These are phyloP conservation scores for Drosophila yooni DNA, from an alignment of 2,888 invertebrate species.

Conservation along the genomic window DNA sequence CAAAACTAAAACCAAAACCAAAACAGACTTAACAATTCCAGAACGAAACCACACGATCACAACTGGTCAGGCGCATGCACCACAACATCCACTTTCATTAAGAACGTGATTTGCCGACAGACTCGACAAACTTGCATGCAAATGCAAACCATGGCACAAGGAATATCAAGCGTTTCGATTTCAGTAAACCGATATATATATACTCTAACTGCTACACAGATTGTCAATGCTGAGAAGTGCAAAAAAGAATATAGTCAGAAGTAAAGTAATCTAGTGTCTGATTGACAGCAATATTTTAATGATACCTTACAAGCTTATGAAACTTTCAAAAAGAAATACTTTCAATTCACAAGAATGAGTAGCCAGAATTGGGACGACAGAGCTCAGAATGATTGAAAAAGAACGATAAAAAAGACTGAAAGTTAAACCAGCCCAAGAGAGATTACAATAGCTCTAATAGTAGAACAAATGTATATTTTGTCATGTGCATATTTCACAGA, in stretches of 20 bases:
- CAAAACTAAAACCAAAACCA: constrained; percentile 12
- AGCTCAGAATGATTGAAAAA: not conserved
- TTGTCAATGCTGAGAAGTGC: not conserved
- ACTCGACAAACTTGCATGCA: constrained; percentile 66
- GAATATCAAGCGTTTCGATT: constrained; percentile 2
- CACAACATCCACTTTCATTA: constrained; percentile 77
- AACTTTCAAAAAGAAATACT: not conserved
- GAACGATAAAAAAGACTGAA: not conserved
- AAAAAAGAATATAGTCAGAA: not conserved
- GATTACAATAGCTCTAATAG: not conserved
- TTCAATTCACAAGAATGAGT: not conserved
- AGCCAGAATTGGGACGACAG: not conserved
- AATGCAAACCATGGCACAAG: constrained; percentile 48
- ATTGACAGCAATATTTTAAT: not conserved
- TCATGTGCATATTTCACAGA: not conserved
- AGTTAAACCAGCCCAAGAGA: not conserved
- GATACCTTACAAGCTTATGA: not conserved
- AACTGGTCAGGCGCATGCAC: constrained; percentile 31
- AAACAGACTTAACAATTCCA: constrained; percentile 38
- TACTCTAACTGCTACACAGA: constrained; percentile 26
- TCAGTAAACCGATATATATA: not conserved
- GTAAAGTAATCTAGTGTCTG: no score
- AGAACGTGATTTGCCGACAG: constrained; percentile 77
- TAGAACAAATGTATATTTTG: not conserved
- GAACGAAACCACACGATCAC: constrained; percentile 52